Evolutionary conservation across 2,888 invertebrate species (phyloP).

Genomic region (Coronaproctus castanopsis): DNA sequence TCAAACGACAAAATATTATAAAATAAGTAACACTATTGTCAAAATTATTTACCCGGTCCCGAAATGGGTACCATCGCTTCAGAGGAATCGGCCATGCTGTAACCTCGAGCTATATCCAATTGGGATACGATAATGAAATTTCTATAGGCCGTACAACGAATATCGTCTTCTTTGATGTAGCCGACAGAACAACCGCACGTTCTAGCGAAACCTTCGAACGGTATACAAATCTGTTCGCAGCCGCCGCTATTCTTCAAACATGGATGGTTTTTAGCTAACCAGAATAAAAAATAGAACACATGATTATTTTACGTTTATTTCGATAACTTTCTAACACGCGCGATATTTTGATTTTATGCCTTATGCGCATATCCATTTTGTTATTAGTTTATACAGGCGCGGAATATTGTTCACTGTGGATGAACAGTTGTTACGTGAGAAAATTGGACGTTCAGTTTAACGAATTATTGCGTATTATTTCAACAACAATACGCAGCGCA

Average conservation of each 20-base stretch:
- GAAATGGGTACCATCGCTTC: slow-evolving; percentile 91
- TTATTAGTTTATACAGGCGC: too few species aligned
- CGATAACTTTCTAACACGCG: too few species aligned
- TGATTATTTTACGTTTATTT: too few species aligned
- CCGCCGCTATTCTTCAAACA: slow-evolving; percentile 72
- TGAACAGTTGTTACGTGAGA: too few species aligned
- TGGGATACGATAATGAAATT: slow-evolving; percentile 86
- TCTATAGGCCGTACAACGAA: slow-evolving; percentile 56
- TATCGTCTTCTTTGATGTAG: slow-evolving; percentile 55
- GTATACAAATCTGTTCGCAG: slow-evolving; percentile 87
- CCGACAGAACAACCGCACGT: slow-evolving; percentile 82
- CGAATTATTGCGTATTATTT: too few species aligned
- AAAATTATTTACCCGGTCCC: slow-evolving; percentile 34
- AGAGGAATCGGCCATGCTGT: slow-evolving; percentile 59
- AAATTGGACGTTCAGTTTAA: too few species aligned
- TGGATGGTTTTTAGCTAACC: slow-evolving; percentile 49
- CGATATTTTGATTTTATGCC: too few species aligned
- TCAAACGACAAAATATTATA: too few species aligned
- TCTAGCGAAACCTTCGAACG: slow-evolving; percentile 49
- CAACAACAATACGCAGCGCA: too few species aligned
- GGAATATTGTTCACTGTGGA: too few species aligned
- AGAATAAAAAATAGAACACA: slow-evolving; percentile 4
- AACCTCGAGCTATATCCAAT: slow-evolving; percentile 68
- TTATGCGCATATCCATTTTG: too few species aligned
- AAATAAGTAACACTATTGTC: too few species aligned